Evolutionary conservation across 2,797 vertebrate genomes (phyloP), one percentile per base, ranked within the genome.

Genomic region (Pitangus sulphuratus): DNA sequence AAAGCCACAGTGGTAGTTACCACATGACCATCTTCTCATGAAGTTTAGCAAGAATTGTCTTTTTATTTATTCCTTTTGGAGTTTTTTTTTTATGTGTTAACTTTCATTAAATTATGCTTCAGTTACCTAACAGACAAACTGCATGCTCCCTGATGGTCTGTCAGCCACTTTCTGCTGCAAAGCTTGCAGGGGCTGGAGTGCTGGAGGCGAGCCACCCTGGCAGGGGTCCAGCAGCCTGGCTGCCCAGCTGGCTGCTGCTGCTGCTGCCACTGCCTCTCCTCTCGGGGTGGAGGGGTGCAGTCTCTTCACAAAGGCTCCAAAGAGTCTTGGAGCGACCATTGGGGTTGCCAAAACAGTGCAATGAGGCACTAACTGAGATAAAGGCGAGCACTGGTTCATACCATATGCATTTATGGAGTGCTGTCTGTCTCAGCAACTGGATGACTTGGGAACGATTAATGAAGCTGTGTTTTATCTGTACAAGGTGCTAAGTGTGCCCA

Each of bases 141-240:
- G 17, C 51, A 37, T 93, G 90, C 81, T 86, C 70, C 80, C 60
- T 70, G 89, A 84, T 62, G 85, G 56, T 91, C 84, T 96, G 89
- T 74, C 92, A 94, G 80, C 80, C 64, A 45, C 85, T 90, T 94
- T 60, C 91, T 76, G 51, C 79, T 81, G n/a, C 85, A 86, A 58
- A 86, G 80, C 89, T 91, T 78, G 31, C 89, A 82, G 74, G 68
- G 80, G 53, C 80, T 94, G 93, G 6, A 60, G 92, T 0, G 45
- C 78, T 96, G 95, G 95, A 93, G 64, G 5, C 10, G 4, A 95
- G 96, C 95, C 94, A 96, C 77, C 39, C 94, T 96, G 94, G 94
- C 94, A 33, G 77, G 48, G 3, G 1, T 69, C 94, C 95, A 95
- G 91, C 12, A 0, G 3, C 66, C 47, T 3, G 26, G 35, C 61